Evolutionary conservation across 2,797 vertebrate species (phyloP).

Genomic region (Trichosurus vulpecula): DNA sequence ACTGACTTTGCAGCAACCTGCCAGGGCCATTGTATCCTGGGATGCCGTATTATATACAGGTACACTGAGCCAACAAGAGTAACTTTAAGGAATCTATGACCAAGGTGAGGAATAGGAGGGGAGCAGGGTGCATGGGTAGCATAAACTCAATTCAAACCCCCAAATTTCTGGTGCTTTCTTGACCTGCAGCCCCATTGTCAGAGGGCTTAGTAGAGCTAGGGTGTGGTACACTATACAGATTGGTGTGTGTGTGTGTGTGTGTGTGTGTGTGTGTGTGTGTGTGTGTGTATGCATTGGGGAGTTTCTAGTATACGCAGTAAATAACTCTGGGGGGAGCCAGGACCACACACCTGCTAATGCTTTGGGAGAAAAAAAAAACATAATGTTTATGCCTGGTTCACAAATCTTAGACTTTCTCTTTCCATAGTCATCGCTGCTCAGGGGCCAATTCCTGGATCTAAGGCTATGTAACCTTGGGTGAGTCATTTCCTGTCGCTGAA

Average conservation of each 20-base stretch:
- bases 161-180: not conserved
- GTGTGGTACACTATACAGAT: not conserved
- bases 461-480: not conserved
- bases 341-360: not conserved
- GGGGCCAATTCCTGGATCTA: not conserved
- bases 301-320: not conserved
- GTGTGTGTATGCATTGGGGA: not conserved
- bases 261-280: not conserved
- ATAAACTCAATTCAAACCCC: not conserved
- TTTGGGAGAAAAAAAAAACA: not conserved
- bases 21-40: not conserved
- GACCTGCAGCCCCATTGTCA: not conserved
- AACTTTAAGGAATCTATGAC: not conserved
- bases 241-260: not conserved
- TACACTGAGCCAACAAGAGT: not conserved
- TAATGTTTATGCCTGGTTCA: not conserved
- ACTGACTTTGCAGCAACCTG: not conserved
- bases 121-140: not conserved
- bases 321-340: not conserved
- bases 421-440: not conserved
- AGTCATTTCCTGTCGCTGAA: not conserved
- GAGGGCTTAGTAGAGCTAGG: not conserved
- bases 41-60: not conserved
- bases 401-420: not conserved
- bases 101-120: not conserved